Evolutionary conservation across 1,140 invertebrate species (phyloP).

Genomic region (Drosophila parvula): DNA sequence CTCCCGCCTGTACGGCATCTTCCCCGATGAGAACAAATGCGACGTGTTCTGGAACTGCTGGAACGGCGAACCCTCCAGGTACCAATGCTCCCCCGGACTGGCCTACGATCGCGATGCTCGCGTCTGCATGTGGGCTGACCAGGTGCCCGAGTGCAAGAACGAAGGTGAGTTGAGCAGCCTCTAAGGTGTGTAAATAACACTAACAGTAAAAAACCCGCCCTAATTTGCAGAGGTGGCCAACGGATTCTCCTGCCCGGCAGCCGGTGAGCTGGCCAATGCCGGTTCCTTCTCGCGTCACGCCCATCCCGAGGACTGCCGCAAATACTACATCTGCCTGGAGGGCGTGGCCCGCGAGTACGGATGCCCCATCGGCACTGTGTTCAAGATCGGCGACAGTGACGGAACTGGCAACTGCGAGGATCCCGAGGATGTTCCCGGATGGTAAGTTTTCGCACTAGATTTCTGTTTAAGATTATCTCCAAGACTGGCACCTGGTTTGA

Average conservation of each 20-base stretch:
- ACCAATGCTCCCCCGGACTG: slow-evolving; percentile 96
- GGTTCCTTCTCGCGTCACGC: slow-evolving; percentile 97
- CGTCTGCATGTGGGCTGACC: slow-evolving; percentile 97
- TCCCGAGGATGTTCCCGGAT: slow-evolving; percentile 96
- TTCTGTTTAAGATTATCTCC: not conserved
- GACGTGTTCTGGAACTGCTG: slow-evolving; percentile 98
- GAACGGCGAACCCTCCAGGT: slow-evolving; percentile 96
- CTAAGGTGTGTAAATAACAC: fast-evolving
- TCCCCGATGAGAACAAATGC: slow-evolving; percentile 94
- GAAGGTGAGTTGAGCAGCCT: slow-evolving; percentile 87
- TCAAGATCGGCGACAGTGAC: slow-evolving; percentile 95
- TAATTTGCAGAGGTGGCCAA: slow-evolving; percentile 94
- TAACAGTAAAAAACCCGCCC: too few relatives aligned
- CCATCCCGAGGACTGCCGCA: slow-evolving; percentile 97
- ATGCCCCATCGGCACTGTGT: slow-evolving; percentile 97
- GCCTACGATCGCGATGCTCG: slow-evolving; percentile 96
- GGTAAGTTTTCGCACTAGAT: slow-evolving; percentile 87
- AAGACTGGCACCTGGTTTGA: slow-evolving; percentile 52
- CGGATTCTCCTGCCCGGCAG: slow-evolving; percentile 94
- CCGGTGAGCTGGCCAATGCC: slow-evolving; percentile 90
- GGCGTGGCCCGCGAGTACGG: slow-evolving; percentile 96
- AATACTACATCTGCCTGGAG: slow-evolving; percentile 97
- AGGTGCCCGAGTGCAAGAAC: slow-evolving; percentile 94
- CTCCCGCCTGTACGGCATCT: slow-evolving; percentile 95
- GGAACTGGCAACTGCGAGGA: slow-evolving; percentile 96